phyloP scores from a whole-genome alignment of 1,140 invertebrate genomes.

The Dysdera silvatica region DNA sequence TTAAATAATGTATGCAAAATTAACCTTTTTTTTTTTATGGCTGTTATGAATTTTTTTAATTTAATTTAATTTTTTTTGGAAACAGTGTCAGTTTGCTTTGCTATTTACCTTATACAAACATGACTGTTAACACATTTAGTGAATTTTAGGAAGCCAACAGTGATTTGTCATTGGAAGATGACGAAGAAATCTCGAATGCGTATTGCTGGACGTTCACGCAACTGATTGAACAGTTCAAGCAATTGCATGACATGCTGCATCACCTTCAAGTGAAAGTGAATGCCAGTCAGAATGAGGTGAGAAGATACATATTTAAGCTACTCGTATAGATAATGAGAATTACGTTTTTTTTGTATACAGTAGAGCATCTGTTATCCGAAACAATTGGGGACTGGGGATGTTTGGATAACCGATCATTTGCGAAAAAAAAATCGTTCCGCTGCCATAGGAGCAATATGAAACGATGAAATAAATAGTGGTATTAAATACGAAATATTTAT shows the following conservation, averaged over 20 bases:
- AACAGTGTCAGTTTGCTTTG: background rate
- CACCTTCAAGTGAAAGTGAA: slow-evolving; percentile 52
- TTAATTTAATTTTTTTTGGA: background rate
- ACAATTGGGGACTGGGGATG: too few relatives aligned
- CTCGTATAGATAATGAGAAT: too few relatives aligned
- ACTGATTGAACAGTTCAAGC: slow-evolving; percentile 67
- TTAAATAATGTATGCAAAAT: too few relatives aligned
- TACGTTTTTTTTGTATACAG: too few relatives aligned
- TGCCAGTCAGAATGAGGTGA: background rate
- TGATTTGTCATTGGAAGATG: slow-evolving; percentile 59
- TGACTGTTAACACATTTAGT: background rate
- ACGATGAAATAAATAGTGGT: too few relatives aligned
- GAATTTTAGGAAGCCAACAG: slow-evolving; percentile 63
- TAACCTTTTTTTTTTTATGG: too few relatives aligned
- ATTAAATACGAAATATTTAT: too few relatives aligned
- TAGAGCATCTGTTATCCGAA: too few relatives aligned
- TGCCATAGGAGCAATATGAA: too few relatives aligned
- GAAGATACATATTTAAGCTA: background rate
- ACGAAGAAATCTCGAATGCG: slow-evolving; percentile 41
- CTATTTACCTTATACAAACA: background rate
- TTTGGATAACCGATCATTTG: too few relatives aligned
- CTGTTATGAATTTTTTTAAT: too few relatives aligned
- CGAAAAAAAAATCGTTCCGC: too few relatives aligned
- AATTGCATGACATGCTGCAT: slow-evolving; percentile 69
- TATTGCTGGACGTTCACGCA: slow-evolving; percentile 62